Percentiles rank a stretch among this genome's conserved stretches.
These are phyloP conservation scores for Sphenodon punctatus DNA, from an alignment of 2,797 vertebrate species.

Conservation along the genomic window DNA sequence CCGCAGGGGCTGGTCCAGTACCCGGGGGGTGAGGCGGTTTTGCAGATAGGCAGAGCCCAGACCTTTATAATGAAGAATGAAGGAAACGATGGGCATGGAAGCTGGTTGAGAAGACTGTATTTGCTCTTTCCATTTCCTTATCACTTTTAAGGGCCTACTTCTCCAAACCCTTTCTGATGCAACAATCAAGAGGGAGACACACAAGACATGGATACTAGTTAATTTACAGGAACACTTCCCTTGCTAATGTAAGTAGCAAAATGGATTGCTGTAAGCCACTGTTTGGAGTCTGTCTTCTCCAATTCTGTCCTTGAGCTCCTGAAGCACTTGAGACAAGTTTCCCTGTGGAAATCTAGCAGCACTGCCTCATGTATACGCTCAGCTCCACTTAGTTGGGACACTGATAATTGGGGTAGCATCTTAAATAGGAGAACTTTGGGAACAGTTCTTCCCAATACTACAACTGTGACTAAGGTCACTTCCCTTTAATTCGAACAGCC, in stretches of 20 bases:
- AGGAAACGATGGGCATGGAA: too few species aligned
- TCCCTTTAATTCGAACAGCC: too few species aligned
- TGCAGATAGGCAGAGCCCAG: too few species aligned
- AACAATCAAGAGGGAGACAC: background rate
- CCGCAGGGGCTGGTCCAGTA: too few species aligned
- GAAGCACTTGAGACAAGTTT: background rate
- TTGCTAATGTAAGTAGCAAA: background rate
- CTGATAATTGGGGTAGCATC: too few species aligned
- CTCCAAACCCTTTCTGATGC: background rate
- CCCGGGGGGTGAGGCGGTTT: too few species aligned
- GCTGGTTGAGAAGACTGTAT: background rate
- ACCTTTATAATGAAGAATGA: rapidly evolving
- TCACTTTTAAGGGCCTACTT: too few species aligned
- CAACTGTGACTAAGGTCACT: too few species aligned
- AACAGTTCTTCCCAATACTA: too few species aligned
- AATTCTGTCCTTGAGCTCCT: background rate
- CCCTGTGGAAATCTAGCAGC: background rate
- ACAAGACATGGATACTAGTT: background rate
- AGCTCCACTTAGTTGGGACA: too few species aligned
- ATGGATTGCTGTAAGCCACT: background rate
- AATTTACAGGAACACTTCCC: background rate
- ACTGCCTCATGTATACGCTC: background rate
- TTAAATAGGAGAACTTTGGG: too few species aligned
- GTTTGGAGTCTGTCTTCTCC: background rate
- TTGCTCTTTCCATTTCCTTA: background rate